Percentiles rank a stretch among this genome's conserved stretches.
phyloP scores from a whole-genome alignment of 2,797 vertebrate species.

The Semaprochilodus insignis region DNA sequence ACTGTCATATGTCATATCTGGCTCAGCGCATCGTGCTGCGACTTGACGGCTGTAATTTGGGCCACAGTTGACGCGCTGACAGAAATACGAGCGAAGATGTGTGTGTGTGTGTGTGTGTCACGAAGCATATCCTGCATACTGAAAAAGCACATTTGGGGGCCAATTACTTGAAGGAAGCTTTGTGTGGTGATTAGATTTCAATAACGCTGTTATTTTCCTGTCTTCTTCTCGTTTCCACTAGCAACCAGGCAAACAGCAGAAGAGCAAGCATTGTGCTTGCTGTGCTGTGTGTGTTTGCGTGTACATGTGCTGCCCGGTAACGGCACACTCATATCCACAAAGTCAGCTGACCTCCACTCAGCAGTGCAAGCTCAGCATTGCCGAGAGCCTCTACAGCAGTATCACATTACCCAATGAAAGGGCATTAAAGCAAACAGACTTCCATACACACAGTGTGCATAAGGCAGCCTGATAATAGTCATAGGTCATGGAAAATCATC shows the following conservation, averaged over 20 bases:
- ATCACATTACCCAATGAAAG: constrained; percentile 8
- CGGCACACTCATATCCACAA: constrained; percentile 8
- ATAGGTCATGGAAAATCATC: background rate
- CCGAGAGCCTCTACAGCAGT: background rate
- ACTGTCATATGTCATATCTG: constrained; percentile 18
- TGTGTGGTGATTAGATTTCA: constrained; percentile 49
- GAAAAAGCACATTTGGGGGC: constrained; percentile 35
- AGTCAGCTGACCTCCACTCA: constrained; percentile 3
- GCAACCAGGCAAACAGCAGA: constrained; percentile 58
- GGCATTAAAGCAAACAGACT: background rate
- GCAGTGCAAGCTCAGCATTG: constrained; percentile 16
- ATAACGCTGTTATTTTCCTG: constrained; percentile 43
- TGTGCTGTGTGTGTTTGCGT: constrained; percentile 23
- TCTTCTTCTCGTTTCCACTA: constrained; percentile 43
- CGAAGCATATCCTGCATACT: constrained; percentile 8
- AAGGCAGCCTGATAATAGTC: background rate
- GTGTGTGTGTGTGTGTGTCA: constrained; percentile 13
- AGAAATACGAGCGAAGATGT: background rate
- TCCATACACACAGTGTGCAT: background rate
- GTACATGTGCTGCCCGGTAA: constrained; percentile 22
- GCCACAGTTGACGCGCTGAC: constrained; percentile 35
- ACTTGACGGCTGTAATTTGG: constrained; percentile 43
- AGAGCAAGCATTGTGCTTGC: constrained; percentile 31
- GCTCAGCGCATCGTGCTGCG: background rate
- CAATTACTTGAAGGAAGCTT: constrained; percentile 30